Base-by-base conservation (phyloP, 2,113 vertebrate genomes). In the Serinus canaria region DNA sequence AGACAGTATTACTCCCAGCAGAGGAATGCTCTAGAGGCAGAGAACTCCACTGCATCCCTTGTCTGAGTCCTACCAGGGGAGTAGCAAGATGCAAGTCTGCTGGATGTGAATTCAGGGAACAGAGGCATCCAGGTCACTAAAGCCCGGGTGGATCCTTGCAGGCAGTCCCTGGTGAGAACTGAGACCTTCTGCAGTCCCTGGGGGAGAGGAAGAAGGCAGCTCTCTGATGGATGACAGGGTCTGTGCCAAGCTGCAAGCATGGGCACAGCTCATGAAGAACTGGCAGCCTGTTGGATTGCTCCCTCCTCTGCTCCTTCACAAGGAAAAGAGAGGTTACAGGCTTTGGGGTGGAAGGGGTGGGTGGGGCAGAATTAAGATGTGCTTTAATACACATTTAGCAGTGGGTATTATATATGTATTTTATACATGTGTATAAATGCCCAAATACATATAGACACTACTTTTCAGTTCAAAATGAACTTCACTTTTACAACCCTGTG, bases 21-120 rank as follows among this genome's bases (percentile, higher is more conserved):
- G 67, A 80, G 68, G 24, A 90, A 90, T 80, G 43, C 81, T 90
- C 78, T 21, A 31, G 90, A 63, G 85, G n/a, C 81, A 70, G 60
- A 74, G 44, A 83, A 23, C 22, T 95, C 52, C 37, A 15, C 28
- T 6, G 66, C n/a, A 31, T 59, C 68, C 46, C 81, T 49, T n/a
- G 47, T 12, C 60, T 78, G 76, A 31, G 41, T 4, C 3, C 39
- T 46, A 4, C 37, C 83, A 28, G 0, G 5, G 15, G 49, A 64
- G 28, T 7, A 72, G 15, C 19, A 31, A 28, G 43, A 53, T 10
- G 1, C 25, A 44, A 46, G 16, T 1, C 37, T 44, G 30, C 55
- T 66, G 70, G 16, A 7, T 1, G 0, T 22, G 39, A 74, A 78
- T 49, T n/a, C n/a, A 74, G 46, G 3, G 33, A 28, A n/a, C 0